Evolutionary conservation across 2,113 vertebrate genomes (phyloP).

Genomic region (Emydocephalus ijimae): DNA sequence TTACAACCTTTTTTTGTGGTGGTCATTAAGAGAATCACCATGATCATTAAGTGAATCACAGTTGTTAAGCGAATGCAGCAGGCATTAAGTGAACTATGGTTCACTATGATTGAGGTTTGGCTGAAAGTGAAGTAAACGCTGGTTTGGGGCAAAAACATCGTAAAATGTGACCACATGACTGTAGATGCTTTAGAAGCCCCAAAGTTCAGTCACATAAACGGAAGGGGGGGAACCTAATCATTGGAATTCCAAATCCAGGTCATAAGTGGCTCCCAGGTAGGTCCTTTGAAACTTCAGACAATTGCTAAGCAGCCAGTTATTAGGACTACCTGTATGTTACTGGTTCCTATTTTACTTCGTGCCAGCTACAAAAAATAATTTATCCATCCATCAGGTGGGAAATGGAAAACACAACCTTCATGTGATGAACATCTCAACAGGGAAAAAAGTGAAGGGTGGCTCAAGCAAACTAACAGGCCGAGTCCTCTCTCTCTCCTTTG

Average conservation of each 20-base stretch:
- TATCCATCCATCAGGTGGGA: conserved; percentile 77
- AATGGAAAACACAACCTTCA: conserved; percentile 88
- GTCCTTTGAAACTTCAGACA: not conserved
- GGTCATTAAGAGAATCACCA: not conserved
- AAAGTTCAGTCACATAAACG: not conserved
- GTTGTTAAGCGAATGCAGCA: not conserved
- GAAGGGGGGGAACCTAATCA: not conserved
- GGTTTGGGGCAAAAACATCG: not conserved
- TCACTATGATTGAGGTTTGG: not conserved
- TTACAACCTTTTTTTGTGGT: not conserved
- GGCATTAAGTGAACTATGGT: not conserved
- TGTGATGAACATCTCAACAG: conserved; percentile 93
- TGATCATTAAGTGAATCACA: too few relatives aligned
- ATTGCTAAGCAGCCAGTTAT: not conserved
- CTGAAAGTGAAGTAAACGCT: not conserved
- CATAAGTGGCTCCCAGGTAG: not conserved
- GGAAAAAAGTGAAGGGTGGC: conserved; percentile 89
- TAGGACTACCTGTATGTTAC: not conserved
- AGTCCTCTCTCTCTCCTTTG: conserved; percentile 88
- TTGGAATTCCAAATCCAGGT: not conserved
- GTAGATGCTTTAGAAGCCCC: not conserved
- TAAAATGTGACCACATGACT: not conserved
- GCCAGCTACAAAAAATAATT: not conserved
- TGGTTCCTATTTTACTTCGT: not conserved
- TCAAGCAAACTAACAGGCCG: conserved; percentile 88